A percentile compares a stretch with the other conserved stretches of the same genome.
Conservation (phyloP, 1,140 invertebrate genomes). For the Bradysia coprophila region DNA sequence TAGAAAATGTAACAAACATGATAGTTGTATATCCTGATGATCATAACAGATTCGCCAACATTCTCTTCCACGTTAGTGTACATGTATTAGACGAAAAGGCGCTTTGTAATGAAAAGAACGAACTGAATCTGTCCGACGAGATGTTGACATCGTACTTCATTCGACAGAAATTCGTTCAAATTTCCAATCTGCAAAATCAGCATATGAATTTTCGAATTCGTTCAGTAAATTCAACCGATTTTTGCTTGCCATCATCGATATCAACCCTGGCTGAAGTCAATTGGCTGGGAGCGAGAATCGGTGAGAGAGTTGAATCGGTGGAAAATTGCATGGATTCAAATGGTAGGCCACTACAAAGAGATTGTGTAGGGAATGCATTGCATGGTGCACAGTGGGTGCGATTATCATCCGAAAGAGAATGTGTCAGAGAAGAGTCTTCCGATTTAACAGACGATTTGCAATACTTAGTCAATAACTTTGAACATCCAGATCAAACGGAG, state of each 20-base stretch:
- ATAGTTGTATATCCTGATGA: too few species aligned
- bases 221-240: constrained; percentile 11
- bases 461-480: too few species aligned
- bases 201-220: neutral
- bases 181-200: neutral
- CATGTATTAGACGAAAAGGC: too few species aligned
- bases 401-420: neutral
- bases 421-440: neutral
- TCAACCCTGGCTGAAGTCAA: constrained; percentile 1
- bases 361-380: constrained; percentile 14
- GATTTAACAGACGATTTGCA: too few species aligned
- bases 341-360: constrained; percentile 10
- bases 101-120: neutral
- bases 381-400: constrained; percentile 15
- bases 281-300: constrained; percentile 11
- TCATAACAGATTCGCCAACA: constrained; percentile 11
- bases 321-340: constrained; percentile 12
- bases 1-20: neutral
- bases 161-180: neutral
- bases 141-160: neutral
- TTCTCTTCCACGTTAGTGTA: constrained; percentile 10
- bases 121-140: constrained; percentile 2
- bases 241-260: constrained; percentile 17
- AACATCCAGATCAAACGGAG: too few species aligned
- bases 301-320: constrained; percentile 7